phyloP scores from a whole-genome alignment of 2,888 invertebrate species.

The Sabatieria punctata region DNA sequence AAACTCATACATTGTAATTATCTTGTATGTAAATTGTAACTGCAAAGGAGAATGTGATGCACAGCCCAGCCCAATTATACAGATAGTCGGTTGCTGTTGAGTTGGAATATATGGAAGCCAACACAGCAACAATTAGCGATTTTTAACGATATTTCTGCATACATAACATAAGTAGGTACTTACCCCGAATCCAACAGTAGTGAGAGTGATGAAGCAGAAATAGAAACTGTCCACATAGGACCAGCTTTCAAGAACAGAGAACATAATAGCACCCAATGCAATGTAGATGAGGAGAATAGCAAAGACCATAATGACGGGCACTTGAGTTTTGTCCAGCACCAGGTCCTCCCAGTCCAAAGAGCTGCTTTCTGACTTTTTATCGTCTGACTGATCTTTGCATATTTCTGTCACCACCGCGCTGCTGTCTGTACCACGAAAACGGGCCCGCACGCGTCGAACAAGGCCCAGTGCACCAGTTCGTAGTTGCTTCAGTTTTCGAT shows the following conservation, averaged over 20 bases:
- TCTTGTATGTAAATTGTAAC: no score
- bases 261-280: conserved; percentile 33
- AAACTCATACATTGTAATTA: background rate
- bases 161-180: background rate
- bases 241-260: conserved; percentile 35
- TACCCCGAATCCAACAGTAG: conserved; percentile 28
- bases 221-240: conserved; percentile 40
- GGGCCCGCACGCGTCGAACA: background rate
- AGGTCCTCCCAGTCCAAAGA: background rate
- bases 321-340: conserved; percentile 21
- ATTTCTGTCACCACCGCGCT: background rate
- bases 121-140: background rate
- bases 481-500: conserved; percentile 18
- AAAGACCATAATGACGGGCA: conserved; percentile 30
- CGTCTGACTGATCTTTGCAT: background rate
- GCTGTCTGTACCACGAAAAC: background rate
- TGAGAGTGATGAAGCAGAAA: conserved; percentile 34
- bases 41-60: no score
- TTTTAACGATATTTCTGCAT: background rate
- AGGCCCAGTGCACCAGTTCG: conserved; percentile 6
- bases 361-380: background rate
- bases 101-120: background rate
- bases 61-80: no score
- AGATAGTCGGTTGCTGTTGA: no score
- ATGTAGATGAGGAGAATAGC: conserved; percentile 32